Conservation (phyloP, 2,888 invertebrate species). For the Rhogogaster chlorosoma region DNA sequence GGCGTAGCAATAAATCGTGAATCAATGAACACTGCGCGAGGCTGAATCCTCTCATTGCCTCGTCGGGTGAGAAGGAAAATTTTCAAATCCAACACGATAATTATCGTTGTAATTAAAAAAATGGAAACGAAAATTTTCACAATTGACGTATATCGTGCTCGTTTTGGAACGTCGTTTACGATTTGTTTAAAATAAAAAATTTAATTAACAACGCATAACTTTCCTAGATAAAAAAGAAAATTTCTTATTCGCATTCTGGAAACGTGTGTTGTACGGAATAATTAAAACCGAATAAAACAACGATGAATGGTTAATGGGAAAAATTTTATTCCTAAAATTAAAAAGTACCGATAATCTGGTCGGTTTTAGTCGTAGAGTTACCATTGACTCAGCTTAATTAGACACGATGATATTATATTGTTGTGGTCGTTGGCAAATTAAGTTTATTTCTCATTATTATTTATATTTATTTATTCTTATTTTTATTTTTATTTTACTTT, state of each 20-base stretch:
- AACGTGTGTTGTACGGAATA: constrained; percentile 25
- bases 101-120: too few relatives aligned
- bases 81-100: background rate
- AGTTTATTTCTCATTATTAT: constrained; percentile 49
- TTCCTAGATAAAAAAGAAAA: background rate
- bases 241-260: background rate
- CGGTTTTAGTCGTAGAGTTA: constrained; percentile 37
- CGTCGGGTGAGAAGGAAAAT: background rate
- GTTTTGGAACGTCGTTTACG: background rate
- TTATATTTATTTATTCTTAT: constrained; percentile 45
- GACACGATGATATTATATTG: constrained; percentile 53
- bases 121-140: background rate
- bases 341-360: background rate
- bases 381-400: constrained; percentile 58
- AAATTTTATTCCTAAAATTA: background rate
- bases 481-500: background rate
- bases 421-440: constrained; percentile 57
- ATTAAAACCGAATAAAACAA: constrained; percentile 53
- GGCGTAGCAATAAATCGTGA: background rate
- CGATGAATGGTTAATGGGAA: background rate
- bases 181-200: background rate
- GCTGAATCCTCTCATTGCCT: background rate
- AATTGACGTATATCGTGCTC: background rate
- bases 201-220: background rate
- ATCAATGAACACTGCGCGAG: background rate